Evolutionary conservation across 2,113 vertebrate species (phyloP).

Genomic region (Hyaena hyaena): DNA sequence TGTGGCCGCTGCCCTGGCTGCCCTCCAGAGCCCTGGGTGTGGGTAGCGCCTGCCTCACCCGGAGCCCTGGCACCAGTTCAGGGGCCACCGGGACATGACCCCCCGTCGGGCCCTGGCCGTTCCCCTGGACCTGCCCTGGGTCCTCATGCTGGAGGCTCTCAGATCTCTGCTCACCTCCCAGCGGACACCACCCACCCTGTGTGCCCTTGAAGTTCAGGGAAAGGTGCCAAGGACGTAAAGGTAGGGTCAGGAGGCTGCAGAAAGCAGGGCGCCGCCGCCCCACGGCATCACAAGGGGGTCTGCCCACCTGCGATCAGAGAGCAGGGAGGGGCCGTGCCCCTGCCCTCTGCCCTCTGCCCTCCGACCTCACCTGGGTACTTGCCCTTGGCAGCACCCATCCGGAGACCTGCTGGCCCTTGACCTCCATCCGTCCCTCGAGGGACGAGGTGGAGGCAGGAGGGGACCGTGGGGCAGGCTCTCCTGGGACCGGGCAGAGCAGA

Average conservation of each 20-base stretch:
- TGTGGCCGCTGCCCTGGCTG: rapidly evolving
- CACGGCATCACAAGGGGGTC: rapidly evolving
- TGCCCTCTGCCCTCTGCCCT: too few species aligned
- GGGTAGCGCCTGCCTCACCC: neutral
- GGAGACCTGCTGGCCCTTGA: too few species aligned
- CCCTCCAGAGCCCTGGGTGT: neutral
- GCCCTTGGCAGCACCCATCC: neutral
- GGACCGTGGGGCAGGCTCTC: neutral
- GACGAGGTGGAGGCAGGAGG: neutral
- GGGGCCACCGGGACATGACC: rapidly evolving
- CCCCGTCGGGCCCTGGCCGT: neutral
- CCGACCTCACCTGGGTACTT: rapidly evolving
- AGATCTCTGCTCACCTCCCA: neutral
- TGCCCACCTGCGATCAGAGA: neutral
- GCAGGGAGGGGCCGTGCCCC: rapidly evolving
- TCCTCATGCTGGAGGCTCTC: rapidly evolving
- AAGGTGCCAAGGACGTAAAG: rapidly evolving
- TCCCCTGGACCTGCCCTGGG: neutral
- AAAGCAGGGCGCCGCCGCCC: neutral
- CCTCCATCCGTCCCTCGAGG: rapidly evolving
- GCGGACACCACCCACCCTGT: rapidly evolving
- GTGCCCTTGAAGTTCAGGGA: rapidly evolving
- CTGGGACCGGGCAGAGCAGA: rapidly evolving
- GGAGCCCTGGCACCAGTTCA: rapidly evolving
- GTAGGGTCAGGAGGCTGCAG: neutral